Conservation (phyloP, 2,888 invertebrate genomes). For the Himalopsyche kuldschensis region DNA sequence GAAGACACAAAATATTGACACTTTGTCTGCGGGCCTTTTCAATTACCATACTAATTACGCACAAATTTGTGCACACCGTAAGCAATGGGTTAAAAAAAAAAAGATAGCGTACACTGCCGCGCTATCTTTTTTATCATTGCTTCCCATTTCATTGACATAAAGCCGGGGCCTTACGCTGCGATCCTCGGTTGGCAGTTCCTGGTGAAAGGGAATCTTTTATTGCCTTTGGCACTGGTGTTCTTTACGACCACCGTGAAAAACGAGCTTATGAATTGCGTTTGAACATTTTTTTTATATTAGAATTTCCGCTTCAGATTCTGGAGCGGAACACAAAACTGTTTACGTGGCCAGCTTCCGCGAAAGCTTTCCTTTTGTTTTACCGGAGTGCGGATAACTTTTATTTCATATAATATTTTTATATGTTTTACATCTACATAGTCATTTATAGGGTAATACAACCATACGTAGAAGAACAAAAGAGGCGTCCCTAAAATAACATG, state of each 20-base stretch:
- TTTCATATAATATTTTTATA: background rate
- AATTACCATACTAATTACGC: too few relatives aligned
- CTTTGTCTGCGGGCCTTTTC: too few relatives aligned
- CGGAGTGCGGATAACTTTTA: background rate
- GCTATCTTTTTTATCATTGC: too few relatives aligned
- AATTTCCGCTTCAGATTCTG: slow-evolving; percentile 25
- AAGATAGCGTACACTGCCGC: too few relatives aligned
- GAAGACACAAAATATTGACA: too few relatives aligned
- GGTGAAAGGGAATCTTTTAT: slow-evolving; percentile 33
- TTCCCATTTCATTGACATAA: background rate
- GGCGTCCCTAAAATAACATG: background rate
- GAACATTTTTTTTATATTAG: slow-evolving; percentile 33
- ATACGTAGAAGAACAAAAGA: background rate
- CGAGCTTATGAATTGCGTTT: slow-evolving; percentile 38
- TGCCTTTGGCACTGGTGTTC: slow-evolving; percentile 37
- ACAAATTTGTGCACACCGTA: too few relatives aligned
- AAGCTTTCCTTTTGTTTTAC: slow-evolving; percentile 9
- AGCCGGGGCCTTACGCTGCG: background rate
- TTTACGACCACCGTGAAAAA: slow-evolving; percentile 38
- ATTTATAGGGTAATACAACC: background rate
- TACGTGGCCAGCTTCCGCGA: slow-evolving; percentile 18
- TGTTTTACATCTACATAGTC: background rate
- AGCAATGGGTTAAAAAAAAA: too few relatives aligned
- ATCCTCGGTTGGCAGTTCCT: slow-evolving; percentile 3
- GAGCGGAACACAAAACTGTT: slow-evolving; percentile 22